Base-by-base conservation (phyloP, 2,888 invertebrate genomes). In the Noctua pronuba region DNA sequence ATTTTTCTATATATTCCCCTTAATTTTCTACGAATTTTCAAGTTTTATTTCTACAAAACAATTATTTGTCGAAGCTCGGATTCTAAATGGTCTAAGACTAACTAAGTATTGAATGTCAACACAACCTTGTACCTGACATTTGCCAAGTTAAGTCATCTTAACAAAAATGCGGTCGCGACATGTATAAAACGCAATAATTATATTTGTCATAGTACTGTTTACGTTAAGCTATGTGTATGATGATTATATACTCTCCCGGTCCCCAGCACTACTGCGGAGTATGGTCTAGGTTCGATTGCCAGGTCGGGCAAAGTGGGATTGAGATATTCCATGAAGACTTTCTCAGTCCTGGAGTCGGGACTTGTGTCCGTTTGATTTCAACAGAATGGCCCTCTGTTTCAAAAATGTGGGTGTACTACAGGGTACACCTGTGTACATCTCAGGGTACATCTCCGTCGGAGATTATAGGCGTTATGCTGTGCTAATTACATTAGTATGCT, bases 61-160 rank as follows among this genome's bases (percentile, higher is more conserved):
- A 18, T 35, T 8, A 18, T 65, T 46, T 28, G 0, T 10, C 10
- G 18, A 52, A 73, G 24, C 16, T 44, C 0, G 5, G 7, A n/a
- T 44, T 52, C 21, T 21, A 71, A 80, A 80, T 62, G 31, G 10
- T 60, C 46, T 46, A 18, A 74, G 11, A 73, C 21, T n/a, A 69
- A 31, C n/a, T 69, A 24, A 38, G 77, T n/a, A 58, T 64, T 31
- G 18, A 82, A 79, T 84, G 75, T 76, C 73, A 75, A 69, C 46
- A 46, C 24, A 75, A 83, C 85, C 79, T 85, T 82, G 83, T 72
- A 79, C 82, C 77, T 88, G 86, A 88, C 88, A 88, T 88, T 88
- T 86, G 35, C 79, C 44, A 41, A 69, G 71, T 79, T 77, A 75
- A 80, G 82, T 80, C 77, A 81, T 88, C 65, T 24, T 6, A 38